Percentiles rank a stretch among this genome's conserved stretches.
These are phyloP conservation scores for Oophaga pumilio DNA, from an alignment of 2,113 vertebrate genomes.

Conservation along the genomic window DNA sequence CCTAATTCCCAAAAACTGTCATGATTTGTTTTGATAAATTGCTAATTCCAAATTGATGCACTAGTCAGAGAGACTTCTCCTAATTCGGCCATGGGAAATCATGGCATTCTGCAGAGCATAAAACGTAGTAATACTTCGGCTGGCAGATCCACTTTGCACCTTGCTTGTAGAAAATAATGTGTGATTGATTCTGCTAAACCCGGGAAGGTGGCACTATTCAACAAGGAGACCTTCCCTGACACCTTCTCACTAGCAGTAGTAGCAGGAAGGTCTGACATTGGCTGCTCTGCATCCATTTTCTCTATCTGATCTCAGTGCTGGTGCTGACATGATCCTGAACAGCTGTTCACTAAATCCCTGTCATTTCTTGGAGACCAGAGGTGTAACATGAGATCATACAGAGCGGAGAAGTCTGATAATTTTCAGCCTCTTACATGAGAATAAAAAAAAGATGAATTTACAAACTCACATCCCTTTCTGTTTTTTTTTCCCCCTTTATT, in stretches of 20 bases:
- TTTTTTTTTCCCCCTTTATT: neutral
- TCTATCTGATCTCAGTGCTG: conserved; percentile 4
- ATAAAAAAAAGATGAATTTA: neutral
- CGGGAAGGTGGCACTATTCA: neutral
- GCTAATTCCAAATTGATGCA: neutral
- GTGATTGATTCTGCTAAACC: neutral
- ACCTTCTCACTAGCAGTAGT: neutral
- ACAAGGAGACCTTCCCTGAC: neutral
- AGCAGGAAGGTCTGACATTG: neutral
- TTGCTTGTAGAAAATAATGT: neutral
- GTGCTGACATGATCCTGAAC: conserved; percentile 38
- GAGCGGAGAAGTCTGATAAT: neutral
- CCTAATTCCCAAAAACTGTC: too few species aligned
- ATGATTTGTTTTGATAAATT: too few species aligned
- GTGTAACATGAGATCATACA: conserved; percentile 32
- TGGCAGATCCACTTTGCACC: neutral
- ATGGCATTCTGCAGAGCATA: neutral
- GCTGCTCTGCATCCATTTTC: neutral
- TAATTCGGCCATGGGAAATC: neutral
- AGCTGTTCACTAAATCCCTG: conserved; percentile 42
- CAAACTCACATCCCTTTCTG: neutral
- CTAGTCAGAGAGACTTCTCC: neutral
- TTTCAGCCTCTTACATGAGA: neutral
- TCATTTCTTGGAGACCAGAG: conserved; percentile 24
- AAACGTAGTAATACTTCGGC: neutral